phyloP scores from a whole-genome alignment of 1,140 invertebrate genomes.

The Cheumatopsyche charites region DNA sequence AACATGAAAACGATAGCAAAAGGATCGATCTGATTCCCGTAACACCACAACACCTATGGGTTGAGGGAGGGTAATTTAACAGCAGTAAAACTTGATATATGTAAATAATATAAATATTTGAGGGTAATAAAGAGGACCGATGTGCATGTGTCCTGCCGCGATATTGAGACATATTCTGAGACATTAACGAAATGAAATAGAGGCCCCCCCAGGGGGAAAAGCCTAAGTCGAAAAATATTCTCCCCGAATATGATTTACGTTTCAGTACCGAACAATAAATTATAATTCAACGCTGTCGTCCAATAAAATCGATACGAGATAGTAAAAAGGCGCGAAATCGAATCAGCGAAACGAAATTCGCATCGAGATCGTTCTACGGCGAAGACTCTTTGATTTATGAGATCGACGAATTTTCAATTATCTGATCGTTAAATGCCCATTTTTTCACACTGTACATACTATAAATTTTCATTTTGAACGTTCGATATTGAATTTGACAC shows the following conservation, averaged over 20 bases:
- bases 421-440: background rate
- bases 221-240: constrained; percentile 2
- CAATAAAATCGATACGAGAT: background rate
- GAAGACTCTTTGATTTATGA: background rate
- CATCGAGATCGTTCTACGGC: background rate
- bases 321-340: background rate
- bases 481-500: background rate
- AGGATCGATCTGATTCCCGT: no score
- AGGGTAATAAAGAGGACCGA: constrained; percentile 33
- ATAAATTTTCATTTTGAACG: constrained; percentile 3
- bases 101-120: constrained; percentile 38
- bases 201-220: constrained; percentile 33
- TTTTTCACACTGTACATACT: background rate
- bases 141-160: constrained; percentile 27
- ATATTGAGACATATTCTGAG: constrained; percentile 44
- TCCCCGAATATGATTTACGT: constrained; percentile 32
- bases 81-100: constrained; percentile 36
- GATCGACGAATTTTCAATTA: background rate
- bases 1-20: no score
- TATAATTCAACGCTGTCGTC: constrained; percentile 8
- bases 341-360: background rate
- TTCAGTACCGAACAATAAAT: constrained; percentile 31
- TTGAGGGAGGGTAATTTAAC: constrained; percentile 28
- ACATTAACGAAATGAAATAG: constrained; percentile 41
- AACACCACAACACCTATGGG: background rate